These are phyloP conservation scores for Nasua narica DNA, from an alignment of 2,797 vertebrate genomes.

Conservation along the genomic window DNA sequence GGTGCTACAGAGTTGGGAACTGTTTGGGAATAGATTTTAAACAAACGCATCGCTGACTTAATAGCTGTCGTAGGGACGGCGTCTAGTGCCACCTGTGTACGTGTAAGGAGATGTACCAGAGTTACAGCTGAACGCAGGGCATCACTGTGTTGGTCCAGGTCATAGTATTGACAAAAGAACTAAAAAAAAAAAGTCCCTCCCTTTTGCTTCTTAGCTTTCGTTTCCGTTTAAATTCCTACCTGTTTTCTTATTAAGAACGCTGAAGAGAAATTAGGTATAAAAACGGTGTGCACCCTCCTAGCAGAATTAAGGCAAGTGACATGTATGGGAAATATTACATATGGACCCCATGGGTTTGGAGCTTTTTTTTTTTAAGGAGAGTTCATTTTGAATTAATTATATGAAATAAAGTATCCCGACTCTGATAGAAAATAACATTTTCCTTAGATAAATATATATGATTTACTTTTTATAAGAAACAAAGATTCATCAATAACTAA, in stretches of 20 bases:
- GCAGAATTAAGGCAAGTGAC: not conserved
- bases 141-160: fast-evolving
- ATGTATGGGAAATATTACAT: no score
- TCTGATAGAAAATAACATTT: not conserved
- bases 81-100: not conserved
- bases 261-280: not conserved
- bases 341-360: not conserved
- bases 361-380: not conserved
- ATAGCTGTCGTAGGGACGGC: fast-evolving
- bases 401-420: not conserved
- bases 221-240: not conserved
- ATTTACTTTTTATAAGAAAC: not conserved
- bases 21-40: no score
- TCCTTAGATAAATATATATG: not conserved
- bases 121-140: not conserved
- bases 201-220: not conserved
- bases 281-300: not conserved
- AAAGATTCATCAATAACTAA: not conserved
- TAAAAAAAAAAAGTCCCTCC: not conserved
- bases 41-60: not conserved
- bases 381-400: not conserved
- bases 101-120: not conserved
- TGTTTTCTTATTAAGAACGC: not conserved
- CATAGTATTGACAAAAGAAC: not conserved
- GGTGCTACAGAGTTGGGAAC: not conserved